phyloP scores from a whole-genome alignment of 1,140 invertebrate species.

The Aphis craccivora region DNA sequence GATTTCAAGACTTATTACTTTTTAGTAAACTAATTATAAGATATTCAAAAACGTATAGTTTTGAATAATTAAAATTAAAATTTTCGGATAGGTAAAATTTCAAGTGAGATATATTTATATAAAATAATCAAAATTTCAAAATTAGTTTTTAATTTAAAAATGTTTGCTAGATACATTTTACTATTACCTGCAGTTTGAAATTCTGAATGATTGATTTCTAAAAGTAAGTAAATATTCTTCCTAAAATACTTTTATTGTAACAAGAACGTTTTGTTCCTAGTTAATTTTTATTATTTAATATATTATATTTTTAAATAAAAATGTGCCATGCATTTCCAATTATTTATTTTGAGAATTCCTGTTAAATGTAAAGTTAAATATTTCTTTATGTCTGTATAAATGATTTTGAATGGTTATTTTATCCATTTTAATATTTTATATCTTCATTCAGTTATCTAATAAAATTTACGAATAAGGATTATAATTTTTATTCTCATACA shows the following conservation, averaged over 20 bases:
- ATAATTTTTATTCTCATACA: not conserved
- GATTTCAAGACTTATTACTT: constrained; percentile 26
- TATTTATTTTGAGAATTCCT: constrained; percentile 21
- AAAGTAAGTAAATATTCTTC: constrained; percentile 1
- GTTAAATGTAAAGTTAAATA: constrained; percentile 17
- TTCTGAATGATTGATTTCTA: not conserved
- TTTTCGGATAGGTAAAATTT: not conserved
- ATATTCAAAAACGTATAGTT: not conserved
- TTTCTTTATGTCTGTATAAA: not conserved
- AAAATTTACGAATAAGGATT: not conserved
- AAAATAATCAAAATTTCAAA: constrained; percentile 31
- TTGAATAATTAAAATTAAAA: not conserved
- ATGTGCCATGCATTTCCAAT: constrained; percentile 49
- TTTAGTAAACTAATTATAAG: not conserved
- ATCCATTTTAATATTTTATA: not conserved
- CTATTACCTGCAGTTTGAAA: not conserved
- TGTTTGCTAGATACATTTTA: not conserved
- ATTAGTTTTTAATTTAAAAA: not conserved
- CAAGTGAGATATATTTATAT: not conserved
- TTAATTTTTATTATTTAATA: constrained; percentile 23
- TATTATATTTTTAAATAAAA: constrained; percentile 6
- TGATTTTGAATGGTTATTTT: not conserved
- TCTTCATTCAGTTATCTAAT: not conserved
- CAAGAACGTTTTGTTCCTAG: constrained; percentile 39
- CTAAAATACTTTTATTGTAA: constrained; percentile 26